Evolutionary conservation across 2,888 invertebrate genomes (phyloP), one percentile per base, ranked within the genome.

Genomic region (Eilema depressum): DNA sequence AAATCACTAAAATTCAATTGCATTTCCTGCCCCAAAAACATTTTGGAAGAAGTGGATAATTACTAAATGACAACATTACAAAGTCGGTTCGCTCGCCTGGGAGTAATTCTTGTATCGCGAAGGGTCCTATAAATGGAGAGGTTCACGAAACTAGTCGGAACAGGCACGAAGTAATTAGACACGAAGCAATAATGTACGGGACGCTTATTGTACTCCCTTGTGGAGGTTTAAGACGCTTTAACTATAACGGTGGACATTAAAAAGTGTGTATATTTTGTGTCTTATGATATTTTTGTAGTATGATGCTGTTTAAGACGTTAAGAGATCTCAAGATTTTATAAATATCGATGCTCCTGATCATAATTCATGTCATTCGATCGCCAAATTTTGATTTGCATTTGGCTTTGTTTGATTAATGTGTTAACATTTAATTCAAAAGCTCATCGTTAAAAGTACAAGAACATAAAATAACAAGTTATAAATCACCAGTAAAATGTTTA

Each of bases 401-500:
- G 8, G 3, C 41, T 17, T 17, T 17, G 17, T 41, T 41, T 41
- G 41, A 41, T 41, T 41, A 61, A 61, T 20, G 20, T 33, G 12
- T n/a, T 0, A 5, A 26, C 23, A 7, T 23, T 8, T 2, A 5
- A 63, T 20, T 25, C 17, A 41, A 10, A 17, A 37, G 17, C 8
- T 25, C 33, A 66, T 3, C 14, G 20, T 23, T 33, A 23, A 66
- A 23, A 57, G 25, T 65, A 57, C 56, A 56, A 14, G n/a, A 23
- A 37, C 33, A 62, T 60, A 28, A 60, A 57, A 59, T 66, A 60
- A 5, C 37, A 30, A 30, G 14, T 7, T 66, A 37, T 41, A 59
- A 59, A 60, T 26, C 26, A 12, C 1, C 12, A 62, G 10, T 23
- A 33, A 57, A 66, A 69, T 30, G 37, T 69, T 72, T 68, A 72